Percentiles rank a stretch among this genome's conserved stretches.
phyloP scores from a whole-genome alignment of 2,888 invertebrate genomes.

The Aelia acuminata region DNA sequence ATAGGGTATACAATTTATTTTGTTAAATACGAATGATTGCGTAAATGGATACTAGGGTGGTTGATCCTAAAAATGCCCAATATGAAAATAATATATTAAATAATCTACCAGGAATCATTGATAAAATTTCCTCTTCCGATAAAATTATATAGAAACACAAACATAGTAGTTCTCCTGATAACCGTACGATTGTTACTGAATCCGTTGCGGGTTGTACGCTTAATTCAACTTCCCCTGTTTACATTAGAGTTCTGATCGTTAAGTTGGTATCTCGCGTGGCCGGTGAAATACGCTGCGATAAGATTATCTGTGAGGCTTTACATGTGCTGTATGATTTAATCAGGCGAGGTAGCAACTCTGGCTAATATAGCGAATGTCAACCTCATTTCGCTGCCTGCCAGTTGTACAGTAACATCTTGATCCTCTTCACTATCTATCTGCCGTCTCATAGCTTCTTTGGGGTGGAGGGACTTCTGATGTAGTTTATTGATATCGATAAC shows the following conservation, averaged over 20 bases:
- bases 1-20: no score
- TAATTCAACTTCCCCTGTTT: background rate
- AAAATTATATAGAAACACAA: background rate
- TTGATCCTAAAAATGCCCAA: no score
- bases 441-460: background rate
- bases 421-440: background rate
- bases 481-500: no score
- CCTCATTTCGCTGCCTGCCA: slow-evolving; percentile 18
- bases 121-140: no score
- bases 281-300: slow-evolving; percentile 5
- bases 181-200: background rate
- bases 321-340: slow-evolving; percentile 25
- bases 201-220: background rate
- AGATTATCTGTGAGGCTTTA: background rate
- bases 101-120: no score
- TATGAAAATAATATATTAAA: no score
- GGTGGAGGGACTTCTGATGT: background rate
- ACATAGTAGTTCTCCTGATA: background rate
- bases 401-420: background rate
- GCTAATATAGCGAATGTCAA: slow-evolving; percentile 25
- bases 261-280: background rate
- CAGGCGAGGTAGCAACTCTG: background rate
- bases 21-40: no score
- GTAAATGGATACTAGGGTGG: no score
- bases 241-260: background rate